Evolutionary conservation across 2,888 invertebrate genomes (phyloP).

Genomic region (Acanthacorydalis orientalis): DNA sequence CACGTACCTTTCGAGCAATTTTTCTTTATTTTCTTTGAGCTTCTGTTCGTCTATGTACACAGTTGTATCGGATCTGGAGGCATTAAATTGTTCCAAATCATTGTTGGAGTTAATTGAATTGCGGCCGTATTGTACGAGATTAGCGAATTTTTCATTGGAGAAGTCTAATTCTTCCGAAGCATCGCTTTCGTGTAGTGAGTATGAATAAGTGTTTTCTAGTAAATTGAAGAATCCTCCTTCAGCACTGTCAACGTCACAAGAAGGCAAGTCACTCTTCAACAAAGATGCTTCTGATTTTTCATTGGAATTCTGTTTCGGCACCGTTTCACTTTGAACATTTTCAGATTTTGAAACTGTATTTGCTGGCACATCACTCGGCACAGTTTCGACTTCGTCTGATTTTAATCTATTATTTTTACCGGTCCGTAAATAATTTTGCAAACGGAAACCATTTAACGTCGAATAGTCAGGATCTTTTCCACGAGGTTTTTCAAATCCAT

Average conservation of each 20-base stretch:
- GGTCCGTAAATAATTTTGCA: conserved; percentile 12
- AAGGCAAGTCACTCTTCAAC: neutral
- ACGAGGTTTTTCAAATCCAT: conserved; percentile 13
- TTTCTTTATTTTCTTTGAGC: conserved; percentile 16
- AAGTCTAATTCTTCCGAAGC: neutral
- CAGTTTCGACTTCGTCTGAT: conserved; percentile 13
- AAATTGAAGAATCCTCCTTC: neutral
- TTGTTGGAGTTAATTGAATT: neutral
- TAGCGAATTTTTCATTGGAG: neutral
- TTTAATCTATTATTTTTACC: conserved; percentile 24
- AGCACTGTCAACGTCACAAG: neutral
- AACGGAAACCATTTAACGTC: neutral
- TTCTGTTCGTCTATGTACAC: conserved; percentile 19
- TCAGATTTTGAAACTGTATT: neutral
- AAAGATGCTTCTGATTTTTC: neutral
- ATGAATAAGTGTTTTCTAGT: neutral
- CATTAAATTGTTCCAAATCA: conserved; percentile 3
- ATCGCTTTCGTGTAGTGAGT: conserved; percentile 2
- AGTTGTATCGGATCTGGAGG: neutral
- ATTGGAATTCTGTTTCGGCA: neutral
- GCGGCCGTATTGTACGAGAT: conserved; percentile 4
- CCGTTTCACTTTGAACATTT: too few species aligned
- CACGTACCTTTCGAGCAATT: conserved; percentile 26
- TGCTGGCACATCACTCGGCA: neutral
- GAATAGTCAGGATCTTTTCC: conserved; percentile 9